These are phyloP conservation scores for Serripes groenlandicus DNA, from an alignment of 2,888 invertebrate species.

Conservation along the genomic window DNA sequence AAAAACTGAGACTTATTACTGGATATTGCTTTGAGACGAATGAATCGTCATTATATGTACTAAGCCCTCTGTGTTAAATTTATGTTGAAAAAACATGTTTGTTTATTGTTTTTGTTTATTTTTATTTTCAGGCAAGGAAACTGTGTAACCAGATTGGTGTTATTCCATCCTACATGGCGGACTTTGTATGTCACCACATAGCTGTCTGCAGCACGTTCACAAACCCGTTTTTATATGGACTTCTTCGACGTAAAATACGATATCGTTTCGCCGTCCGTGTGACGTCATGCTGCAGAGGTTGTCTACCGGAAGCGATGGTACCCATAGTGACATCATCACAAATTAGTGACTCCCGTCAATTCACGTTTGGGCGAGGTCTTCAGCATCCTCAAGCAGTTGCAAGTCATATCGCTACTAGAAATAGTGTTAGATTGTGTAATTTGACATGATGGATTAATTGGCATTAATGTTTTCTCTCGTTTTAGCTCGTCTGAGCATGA, in stretches of 20 bases:
- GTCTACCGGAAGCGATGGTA: background rate
- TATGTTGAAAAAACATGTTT: background rate
- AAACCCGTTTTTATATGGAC: slow-evolving; percentile 69
- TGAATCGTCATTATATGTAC: background rate
- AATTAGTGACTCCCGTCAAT: slow-evolving; percentile 6
- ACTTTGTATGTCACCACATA: slow-evolving; percentile 58
- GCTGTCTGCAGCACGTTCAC: slow-evolving; percentile 49
- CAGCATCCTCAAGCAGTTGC: background rate
- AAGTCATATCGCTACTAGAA: too few species aligned
- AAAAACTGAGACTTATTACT: background rate
- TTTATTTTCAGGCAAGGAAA: slow-evolving; percentile 56
- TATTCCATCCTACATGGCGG: slow-evolving; percentile 34
- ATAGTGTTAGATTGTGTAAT: too few species aligned
- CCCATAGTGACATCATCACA: slow-evolving; percentile 1
- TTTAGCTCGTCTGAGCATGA: background rate
- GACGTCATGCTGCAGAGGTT: slow-evolving; percentile 12
- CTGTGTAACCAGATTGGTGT: slow-evolving; percentile 44
- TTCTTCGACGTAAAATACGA: slow-evolving; percentile 63
- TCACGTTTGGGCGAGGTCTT: background rate
- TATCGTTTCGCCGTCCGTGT: slow-evolving; percentile 30
- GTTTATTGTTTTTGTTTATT: too few species aligned
- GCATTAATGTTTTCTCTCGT: too few species aligned
- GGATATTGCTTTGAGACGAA: background rate
- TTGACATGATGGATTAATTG: too few species aligned
- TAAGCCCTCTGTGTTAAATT: background rate